These are phyloP conservation scores for Drosophila koepferae DNA, from an alignment of 2,888 invertebrate species.

Conservation along the genomic window DNA sequence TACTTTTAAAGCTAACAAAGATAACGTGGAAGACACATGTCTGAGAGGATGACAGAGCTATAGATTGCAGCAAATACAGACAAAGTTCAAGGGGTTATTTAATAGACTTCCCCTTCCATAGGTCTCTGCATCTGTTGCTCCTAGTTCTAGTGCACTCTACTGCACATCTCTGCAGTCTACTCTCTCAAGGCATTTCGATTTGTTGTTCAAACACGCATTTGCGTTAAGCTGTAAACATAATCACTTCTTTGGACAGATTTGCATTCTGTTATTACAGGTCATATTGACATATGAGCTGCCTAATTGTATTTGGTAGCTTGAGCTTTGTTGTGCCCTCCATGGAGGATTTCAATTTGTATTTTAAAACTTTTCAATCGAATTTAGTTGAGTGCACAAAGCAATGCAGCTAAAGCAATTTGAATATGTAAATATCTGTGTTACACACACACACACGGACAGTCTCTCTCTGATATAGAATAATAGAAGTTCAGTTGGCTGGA, in stretches of 20 bases:
- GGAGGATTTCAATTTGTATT: neutral
- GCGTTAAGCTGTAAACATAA: neutral
- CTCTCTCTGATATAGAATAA: slow-evolving; percentile 32
- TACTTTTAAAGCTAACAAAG: too few relatives aligned
- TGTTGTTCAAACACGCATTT: neutral
- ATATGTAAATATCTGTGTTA: slow-evolving; percentile 69
- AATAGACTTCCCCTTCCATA: too few relatives aligned
- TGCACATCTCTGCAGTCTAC: neutral
- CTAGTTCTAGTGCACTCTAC: neutral
- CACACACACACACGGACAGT: slow-evolving; percentile 27
- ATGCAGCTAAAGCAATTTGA: slow-evolving; percentile 56
- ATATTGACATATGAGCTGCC: neutral
- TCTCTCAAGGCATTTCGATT: neutral
- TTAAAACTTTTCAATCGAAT: slow-evolving; percentile 2
- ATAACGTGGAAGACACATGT: too few relatives aligned
- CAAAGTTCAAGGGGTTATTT: too few relatives aligned
- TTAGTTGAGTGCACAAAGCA: slow-evolving; percentile 12
- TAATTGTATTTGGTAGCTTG: neutral
- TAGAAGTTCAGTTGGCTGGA: slow-evolving; percentile 11
- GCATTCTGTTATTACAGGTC: neutral
- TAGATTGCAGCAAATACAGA: too few relatives aligned
- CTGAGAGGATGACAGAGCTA: too few relatives aligned
- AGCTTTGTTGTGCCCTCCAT: neutral
- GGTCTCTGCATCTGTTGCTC: too few relatives aligned
- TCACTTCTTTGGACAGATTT: neutral